Conservation (phyloP, 1,140 invertebrate species). For the Ceratosolen fusciceps region DNA sequence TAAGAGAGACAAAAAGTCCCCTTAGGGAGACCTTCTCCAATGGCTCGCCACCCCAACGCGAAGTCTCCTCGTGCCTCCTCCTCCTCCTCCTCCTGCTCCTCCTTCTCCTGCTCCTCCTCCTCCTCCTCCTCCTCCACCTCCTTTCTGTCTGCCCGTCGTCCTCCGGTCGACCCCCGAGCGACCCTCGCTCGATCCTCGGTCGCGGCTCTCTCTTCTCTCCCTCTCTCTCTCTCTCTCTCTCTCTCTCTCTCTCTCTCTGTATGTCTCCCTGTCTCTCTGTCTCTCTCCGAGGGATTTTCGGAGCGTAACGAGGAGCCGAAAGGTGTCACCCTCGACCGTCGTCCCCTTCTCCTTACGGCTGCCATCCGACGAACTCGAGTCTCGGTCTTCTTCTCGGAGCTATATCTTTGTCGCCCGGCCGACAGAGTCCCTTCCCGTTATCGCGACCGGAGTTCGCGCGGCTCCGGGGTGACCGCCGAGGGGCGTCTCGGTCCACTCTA, state of each 20-base stretch:
- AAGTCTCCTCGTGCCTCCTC: no score
- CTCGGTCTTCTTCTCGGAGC: conserved; percentile 45
- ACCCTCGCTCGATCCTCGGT: no score
- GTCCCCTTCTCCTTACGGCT: no score
- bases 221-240: no score
- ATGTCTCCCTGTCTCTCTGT: background rate
- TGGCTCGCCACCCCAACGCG: conserved; percentile 25
- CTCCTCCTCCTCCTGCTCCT: no score
- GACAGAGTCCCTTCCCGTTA: background rate
- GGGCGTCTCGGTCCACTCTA: background rate
- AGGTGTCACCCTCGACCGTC: conserved; percentile 21
- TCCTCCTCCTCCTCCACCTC: no score
- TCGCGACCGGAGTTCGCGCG: background rate
- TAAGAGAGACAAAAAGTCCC: conserved; percentile 11
- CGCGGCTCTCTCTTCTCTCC: no score
- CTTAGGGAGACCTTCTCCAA: conserved; percentile 32
- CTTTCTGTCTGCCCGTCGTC: conserved; percentile 11
- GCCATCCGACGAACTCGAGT: conserved; percentile 14
- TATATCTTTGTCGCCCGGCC: conserved; percentile 21
- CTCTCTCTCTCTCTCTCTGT: no score
- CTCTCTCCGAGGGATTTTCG: conserved; percentile 39
- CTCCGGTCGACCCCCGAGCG: no score
- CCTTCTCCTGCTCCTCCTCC: no score
- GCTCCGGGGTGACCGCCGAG: background rate
- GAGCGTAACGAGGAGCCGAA: conserved; percentile 47